These are phyloP conservation scores for Brachylomia viminalis DNA, from an alignment of 2,888 invertebrate species.

Conservation along the genomic window DNA sequence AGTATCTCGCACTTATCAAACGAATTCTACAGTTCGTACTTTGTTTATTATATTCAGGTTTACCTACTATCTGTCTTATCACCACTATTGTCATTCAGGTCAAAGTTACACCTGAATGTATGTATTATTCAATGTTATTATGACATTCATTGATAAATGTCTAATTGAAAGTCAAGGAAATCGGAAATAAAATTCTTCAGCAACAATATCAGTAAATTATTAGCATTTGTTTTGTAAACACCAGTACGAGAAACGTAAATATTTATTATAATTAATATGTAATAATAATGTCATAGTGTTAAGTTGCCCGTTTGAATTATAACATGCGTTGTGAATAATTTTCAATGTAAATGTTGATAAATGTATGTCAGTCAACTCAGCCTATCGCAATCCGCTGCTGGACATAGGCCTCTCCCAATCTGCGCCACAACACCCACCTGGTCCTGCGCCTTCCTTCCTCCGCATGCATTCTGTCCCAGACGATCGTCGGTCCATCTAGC, in stretches of 20 bases:
- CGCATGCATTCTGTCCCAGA: too few relatives aligned
- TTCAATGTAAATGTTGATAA: conserved; percentile 25
- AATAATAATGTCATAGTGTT: conserved; percentile 75
- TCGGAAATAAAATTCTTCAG: conserved; percentile 75
- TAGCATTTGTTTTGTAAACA: conserved; percentile 86
- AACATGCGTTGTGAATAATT: conserved; percentile 42
- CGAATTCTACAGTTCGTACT: conserved; percentile 24
- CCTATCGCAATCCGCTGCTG: not conserved
- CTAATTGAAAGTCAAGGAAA: conserved; percentile 71
- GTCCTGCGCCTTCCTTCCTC: not conserved
- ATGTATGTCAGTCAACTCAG: not conserved
- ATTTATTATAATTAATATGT: conserved; percentile 82
- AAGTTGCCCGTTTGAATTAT: conserved; percentile 69
- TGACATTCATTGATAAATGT: conserved; percentile 59
- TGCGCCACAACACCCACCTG: too few relatives aligned
- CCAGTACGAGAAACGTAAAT: conserved; percentile 80
- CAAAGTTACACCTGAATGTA: conserved; percentile 60
- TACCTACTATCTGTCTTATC: conserved; percentile 41
- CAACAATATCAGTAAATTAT: conserved; percentile 77
- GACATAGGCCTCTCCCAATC: not conserved
- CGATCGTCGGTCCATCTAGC: not conserved
- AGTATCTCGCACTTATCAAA: conserved; percentile 41
- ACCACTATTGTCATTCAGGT: conserved; percentile 62
- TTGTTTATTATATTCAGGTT: conserved; percentile 42
- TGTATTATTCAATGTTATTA: conserved; percentile 58